Base-by-base conservation (phyloP, 1,140 invertebrate species). In the Zaprionus davidi region DNA sequence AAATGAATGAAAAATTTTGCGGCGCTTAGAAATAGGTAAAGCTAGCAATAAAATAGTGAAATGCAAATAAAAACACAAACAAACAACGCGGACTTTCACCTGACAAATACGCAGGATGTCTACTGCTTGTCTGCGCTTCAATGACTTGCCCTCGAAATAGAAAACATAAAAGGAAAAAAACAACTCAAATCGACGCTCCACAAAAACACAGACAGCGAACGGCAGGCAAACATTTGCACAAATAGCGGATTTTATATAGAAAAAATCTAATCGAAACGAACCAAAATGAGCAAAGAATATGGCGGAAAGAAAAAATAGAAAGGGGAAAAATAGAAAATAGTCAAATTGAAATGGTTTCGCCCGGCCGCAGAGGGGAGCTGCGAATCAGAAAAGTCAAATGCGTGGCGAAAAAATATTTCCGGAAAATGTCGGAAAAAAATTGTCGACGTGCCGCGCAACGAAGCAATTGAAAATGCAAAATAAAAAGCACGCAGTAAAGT, bases 381-480 rank as follows among this genome's bases (percentile, higher is more conserved):
- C 44, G 60, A 70, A 71, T 78, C 72, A 57, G 66, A 71, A 72
- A 77, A 80, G 81, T 80, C 73, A 83, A 87, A 80, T 78, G 67
- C 83, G 76, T 87, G 55, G 59, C 53, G 57, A 63, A 90, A 90
- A 90, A 90, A 85, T 85, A 90, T 82, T 81, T 76, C 60, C 63
- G 80, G 24, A 82, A 82, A 79, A 82, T 51, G 55, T 55, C 51
- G 64, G 20, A 75, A 84, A 82, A 85, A 85, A 83, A 77, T 70
- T 78, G 64, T 73, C 60, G 46, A 72, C 76, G 74, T 67, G 69
- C 80, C 62, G 28, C 53, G 44, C 34, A 46, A 49, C 71, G 58
- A 68, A 71, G 67, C 81, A 84, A 90, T 88, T 85, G 78, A 90
- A 85, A 88, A 88, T 88, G 78, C 78, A 84, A 87, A 87, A 88